Base-by-base conservation (phyloP, 2,888 invertebrate species). In the Ametastegia equiseti region DNA sequence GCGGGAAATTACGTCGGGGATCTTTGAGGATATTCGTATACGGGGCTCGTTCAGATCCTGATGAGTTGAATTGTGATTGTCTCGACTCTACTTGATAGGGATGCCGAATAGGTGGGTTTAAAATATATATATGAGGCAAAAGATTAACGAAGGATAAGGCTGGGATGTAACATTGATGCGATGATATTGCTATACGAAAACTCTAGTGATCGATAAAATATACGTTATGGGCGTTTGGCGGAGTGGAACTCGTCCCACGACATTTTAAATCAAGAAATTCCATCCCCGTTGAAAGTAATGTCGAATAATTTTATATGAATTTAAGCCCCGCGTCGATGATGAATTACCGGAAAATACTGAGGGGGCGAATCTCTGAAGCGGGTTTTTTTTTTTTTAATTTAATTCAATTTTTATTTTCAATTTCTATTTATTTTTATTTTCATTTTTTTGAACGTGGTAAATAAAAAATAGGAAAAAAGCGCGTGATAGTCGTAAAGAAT, bases 141-240 rank as follows among this genome's bases (percentile, higher is more conserved):
- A 30, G 60, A 57, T 78, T 60, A 19, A 42, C 39, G 30, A 45
- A 42, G 57, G 42, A 60, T 45, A 78, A 78, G 27, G 45, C 36
- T 19, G 39, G 39, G 39, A 67, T 67, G 36, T 67, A 33, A 47
- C n/a, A 23, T 33, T 54, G 54, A 75, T 54, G 54, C 54, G 75
- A 75, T 78, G 78, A 78, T 75, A 75, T 60, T 42, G 78, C 78
- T 63, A n/a, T n/a, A 78, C 78, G 63, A 60, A 78, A 78, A 78
- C 75, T 78, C 57, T 3, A n/a, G 78, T 78, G 78, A 78, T 78
- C 78, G 78, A 78, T 78, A 78, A 78, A 57, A 78, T 78, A 78
- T 60, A 78, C 78, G 60, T 78, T 60, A 78, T 63, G 78, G 78
- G 78, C 63, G 78, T 39, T 78, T 78, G 78, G 60, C 60, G 42